Evolutionary conservation across 2,888 invertebrate species (phyloP).

Genomic region (Drosophila neoperkinsi): DNA sequence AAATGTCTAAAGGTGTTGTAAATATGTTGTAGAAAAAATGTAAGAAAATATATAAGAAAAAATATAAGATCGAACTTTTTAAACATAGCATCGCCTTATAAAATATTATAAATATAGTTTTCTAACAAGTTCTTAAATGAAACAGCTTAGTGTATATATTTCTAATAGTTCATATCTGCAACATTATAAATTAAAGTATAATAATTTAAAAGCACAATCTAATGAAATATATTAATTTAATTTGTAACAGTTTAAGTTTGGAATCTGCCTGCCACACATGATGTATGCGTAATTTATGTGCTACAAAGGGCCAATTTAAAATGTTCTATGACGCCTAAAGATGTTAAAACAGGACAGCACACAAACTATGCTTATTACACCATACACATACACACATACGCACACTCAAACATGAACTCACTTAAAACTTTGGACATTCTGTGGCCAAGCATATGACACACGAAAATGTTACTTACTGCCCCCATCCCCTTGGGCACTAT

Average conservation of each 20-base stretch:
- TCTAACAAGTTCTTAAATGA: background rate
- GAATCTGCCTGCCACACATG: conserved; percentile 1
- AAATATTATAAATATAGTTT: background rate
- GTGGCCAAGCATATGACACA: conserved; percentile 40
- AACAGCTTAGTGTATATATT: background rate
- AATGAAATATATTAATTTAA: background rate
- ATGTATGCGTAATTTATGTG: conserved; percentile 24
- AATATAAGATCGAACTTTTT: background rate
- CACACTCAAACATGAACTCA: conserved; percentile 4
- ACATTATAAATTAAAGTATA: background rate
- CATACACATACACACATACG: background rate
- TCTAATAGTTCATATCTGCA: background rate
- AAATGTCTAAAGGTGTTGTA: background rate
- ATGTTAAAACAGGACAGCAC: conserved; percentile 11
- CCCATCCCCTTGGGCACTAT: background rate
- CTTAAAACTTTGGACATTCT: conserved; percentile 42
- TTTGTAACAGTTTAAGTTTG: background rate
- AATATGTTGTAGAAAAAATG: background rate
- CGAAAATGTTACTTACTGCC: background rate
- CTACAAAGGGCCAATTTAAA: conserved; percentile 11
- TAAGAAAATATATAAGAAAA: too few species aligned
- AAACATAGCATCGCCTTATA: background rate
- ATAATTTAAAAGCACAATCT: background rate
- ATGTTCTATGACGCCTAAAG: conserved; percentile 13
- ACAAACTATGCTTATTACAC: conserved; percentile 1